Conservation (phyloP, 2,113 vertebrate species). For the Phyllostomus discolor region DNA sequence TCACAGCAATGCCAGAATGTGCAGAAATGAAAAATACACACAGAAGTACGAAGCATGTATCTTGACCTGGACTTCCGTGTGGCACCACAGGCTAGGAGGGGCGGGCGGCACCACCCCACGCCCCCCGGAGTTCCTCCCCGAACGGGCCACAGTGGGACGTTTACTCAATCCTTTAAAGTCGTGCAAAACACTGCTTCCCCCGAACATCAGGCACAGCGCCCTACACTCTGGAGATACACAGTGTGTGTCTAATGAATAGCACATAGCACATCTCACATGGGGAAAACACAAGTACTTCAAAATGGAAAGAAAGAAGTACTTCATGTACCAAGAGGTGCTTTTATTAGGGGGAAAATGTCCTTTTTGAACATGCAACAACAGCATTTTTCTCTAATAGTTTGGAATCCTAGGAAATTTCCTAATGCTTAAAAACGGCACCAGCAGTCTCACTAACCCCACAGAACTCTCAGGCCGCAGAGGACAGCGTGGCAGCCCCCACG, state of each 20-base stretch:
- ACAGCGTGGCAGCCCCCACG: background rate
- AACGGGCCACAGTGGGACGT: background rate
- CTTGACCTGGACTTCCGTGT: background rate
- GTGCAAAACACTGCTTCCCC: background rate
- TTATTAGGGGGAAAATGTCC: background rate
- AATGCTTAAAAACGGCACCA: background rate
- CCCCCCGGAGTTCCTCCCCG: background rate
- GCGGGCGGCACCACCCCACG: background rate
- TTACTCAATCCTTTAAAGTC: background rate
- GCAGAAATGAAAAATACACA: background rate
- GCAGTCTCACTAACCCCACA: background rate
- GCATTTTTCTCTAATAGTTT: background rate
- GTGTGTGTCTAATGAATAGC: background rate
- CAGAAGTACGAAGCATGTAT: background rate
- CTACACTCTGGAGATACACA: background rate
- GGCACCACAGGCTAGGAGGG: background rate
- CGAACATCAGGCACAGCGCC: background rate
- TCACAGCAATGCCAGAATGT: background rate
- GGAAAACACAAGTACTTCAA: background rate
- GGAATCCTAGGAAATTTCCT: background rate
- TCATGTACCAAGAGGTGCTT: background rate
- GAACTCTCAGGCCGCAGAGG: background rate
- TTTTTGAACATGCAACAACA: background rate
- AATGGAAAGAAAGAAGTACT: background rate
- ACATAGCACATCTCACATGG: background rate